These are phyloP conservation scores for Podarcis cretensis DNA, from an alignment of 2,113 vertebrate genomes.

Conservation along the genomic window DNA sequence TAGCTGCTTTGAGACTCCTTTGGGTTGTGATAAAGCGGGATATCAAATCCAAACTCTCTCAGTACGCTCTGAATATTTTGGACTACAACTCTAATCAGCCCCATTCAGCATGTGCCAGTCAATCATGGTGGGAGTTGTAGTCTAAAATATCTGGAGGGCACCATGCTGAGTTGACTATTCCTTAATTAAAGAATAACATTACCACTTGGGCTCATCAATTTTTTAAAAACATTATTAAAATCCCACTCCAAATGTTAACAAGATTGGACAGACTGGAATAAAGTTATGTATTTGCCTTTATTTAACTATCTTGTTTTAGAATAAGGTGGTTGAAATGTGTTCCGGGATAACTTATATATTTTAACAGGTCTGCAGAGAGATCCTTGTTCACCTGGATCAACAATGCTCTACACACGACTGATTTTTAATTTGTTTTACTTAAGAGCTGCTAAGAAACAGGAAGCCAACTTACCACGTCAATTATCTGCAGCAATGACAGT, in stretches of 20 bases:
- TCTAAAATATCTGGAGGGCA: no score
- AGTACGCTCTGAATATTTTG: not conserved
- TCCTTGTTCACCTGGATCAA: not conserved
- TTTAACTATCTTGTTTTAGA: not conserved
- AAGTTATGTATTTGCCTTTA: not conserved
- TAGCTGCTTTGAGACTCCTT: no score
- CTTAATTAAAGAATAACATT: not conserved
- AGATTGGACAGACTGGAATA: no score
- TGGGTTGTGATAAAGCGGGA: no score
- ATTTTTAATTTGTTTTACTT: not conserved
- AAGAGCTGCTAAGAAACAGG: not conserved
- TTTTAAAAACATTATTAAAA: not conserved
- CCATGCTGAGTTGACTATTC: no score
- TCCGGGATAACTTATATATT: not conserved
- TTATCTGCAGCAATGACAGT: conserved; percentile 89
- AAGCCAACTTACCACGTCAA: conserved; percentile 85
- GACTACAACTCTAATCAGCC: no score
- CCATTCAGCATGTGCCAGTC: no score
- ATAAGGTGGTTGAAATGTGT: not conserved
- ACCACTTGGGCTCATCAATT: not conserved
- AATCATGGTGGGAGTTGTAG: no score
- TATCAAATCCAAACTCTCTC: no score
- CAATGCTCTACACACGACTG: not conserved
- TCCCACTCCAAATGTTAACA: not conserved
- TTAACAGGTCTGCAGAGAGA: not conserved